Percentiles rank a stretch among this genome's conserved stretches.
Conservation (phyloP, 1,140 invertebrate species). For the Tribolium castaneum region DNA sequence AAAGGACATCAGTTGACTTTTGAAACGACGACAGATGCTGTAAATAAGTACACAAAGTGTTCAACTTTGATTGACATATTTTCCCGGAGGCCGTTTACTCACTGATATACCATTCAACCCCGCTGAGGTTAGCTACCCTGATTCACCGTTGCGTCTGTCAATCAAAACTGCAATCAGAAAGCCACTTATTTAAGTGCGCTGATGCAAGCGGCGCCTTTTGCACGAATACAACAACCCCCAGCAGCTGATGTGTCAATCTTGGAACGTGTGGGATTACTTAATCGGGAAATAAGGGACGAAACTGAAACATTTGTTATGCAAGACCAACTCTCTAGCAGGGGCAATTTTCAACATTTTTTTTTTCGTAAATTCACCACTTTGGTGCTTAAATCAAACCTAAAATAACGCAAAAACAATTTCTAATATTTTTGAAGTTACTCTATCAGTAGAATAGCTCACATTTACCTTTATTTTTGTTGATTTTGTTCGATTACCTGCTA, state of each 20-base stretch:
- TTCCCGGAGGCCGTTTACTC: conserved; percentile 48
- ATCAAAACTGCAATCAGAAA: conserved; percentile 47
- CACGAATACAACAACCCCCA: conserved; percentile 22
- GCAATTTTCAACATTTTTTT: no score
- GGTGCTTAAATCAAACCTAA: no score
- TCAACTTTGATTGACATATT: conserved; percentile 53
- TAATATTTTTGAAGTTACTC: no score
- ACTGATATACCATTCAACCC: conserved; percentile 38
- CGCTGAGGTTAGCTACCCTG: conserved; percentile 37
- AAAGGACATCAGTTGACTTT: conserved; percentile 55
- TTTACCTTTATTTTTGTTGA: no score
- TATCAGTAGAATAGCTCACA: no score
- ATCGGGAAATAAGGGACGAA: not conserved
- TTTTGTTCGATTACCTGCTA: no score
- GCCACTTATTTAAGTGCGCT: conserved; percentile 40
- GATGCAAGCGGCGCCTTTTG: conserved; percentile 40
- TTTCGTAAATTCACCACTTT: no score
- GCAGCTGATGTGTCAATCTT: conserved; percentile 33
- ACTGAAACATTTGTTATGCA: not conserved
- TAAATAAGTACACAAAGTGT: conserved; percentile 54
- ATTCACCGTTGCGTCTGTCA: conserved; percentile 43
- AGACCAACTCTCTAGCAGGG: no score
- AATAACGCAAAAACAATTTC: no score
- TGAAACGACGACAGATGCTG: conserved; percentile 54
- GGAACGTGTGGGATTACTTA: conserved; percentile 7